A percentile compares a stretch with the other conserved stretches of the same genome.
These are phyloP conservation scores for Ochropleura leucogaster DNA, from an alignment of 2,888 invertebrate genomes.

Conservation along the genomic window DNA sequence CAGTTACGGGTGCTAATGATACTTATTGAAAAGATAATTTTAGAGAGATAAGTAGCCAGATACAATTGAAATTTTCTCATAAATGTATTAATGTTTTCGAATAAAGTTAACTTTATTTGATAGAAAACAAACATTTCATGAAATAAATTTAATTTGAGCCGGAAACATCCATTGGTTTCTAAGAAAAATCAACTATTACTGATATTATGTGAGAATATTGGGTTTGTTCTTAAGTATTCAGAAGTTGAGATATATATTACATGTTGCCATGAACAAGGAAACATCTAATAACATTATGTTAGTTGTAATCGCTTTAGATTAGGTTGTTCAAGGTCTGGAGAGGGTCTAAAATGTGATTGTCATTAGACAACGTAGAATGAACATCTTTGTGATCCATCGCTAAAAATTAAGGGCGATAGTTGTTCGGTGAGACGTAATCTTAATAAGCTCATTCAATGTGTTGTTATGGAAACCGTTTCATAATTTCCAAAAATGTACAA, in stretches of 20 bases:
- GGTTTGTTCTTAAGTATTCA: not conserved
- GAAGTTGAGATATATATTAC: not conserved
- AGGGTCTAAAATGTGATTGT: not conserved
- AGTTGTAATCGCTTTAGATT: not conserved
- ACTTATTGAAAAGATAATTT: conserved; percentile 48
- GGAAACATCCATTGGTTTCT: too few relatives aligned
- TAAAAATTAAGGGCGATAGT: not conserved
- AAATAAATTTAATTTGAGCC: too few relatives aligned
- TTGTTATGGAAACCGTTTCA: not conserved
- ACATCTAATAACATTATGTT: not conserved
- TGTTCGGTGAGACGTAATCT: not conserved
- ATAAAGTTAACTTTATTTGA: too few relatives aligned
- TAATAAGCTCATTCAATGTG: not conserved
- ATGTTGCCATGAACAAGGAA: not conserved
- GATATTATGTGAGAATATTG: not conserved
- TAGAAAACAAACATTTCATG: too few relatives aligned
- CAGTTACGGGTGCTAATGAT: conserved; percentile 46
- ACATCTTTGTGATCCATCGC: not conserved
- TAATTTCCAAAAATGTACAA: not conserved
- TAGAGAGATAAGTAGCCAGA: not conserved
- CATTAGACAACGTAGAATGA: not conserved
- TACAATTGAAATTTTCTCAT: too few relatives aligned
- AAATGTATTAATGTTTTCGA: too few relatives aligned
- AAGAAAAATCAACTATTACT: too few relatives aligned
- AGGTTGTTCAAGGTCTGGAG: not conserved